Conservation (phyloP, 1,140 invertebrate genomes). For the Antheraea mylitta region DNA sequence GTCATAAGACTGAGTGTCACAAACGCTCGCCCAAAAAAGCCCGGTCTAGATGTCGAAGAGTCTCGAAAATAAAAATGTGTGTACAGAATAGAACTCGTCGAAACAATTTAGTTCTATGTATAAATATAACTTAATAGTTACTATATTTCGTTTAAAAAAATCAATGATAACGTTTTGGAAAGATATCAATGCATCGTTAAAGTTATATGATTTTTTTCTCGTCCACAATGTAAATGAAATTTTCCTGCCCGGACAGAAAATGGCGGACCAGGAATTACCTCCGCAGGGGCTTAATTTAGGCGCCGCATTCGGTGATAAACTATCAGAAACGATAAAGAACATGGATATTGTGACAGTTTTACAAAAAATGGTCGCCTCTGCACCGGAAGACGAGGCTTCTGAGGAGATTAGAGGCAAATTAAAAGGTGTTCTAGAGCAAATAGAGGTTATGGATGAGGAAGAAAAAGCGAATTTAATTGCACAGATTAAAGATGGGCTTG, state of each 20-base stretch:
- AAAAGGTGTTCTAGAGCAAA: conserved; percentile 49
- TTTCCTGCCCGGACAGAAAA: conserved; percentile 30
- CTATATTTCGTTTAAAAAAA: too few relatives aligned
- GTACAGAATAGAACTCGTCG: too few relatives aligned
- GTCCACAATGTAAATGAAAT: conserved; percentile 5
- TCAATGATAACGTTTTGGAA: too few relatives aligned
- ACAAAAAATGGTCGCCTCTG: conserved; percentile 40
- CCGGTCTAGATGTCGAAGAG: too few relatives aligned
- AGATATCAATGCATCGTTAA: not conserved
- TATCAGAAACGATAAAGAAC: conserved; percentile 48
- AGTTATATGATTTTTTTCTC: not conserved
- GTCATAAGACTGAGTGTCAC: too few relatives aligned
- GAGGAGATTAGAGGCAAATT: conserved; percentile 52
- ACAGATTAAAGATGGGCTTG: conserved; percentile 47
- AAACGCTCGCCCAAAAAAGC: too few relatives aligned
- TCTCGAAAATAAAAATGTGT: too few relatives aligned
- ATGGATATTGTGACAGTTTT: conserved; percentile 44
- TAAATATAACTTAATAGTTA: too few relatives aligned
- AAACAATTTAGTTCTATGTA: too few relatives aligned
- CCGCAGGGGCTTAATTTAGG: conserved; percentile 35
- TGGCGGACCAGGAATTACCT: conserved; percentile 42
- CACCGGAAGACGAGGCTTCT: conserved; percentile 39
- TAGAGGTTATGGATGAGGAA: conserved; percentile 50
- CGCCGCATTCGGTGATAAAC: conserved; percentile 43
- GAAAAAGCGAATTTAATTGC: conserved; percentile 57